Evolutionary conservation across 2,113 vertebrate genomes (phyloP).

Genomic region (Phalacrocorax brasilianus): DNA sequence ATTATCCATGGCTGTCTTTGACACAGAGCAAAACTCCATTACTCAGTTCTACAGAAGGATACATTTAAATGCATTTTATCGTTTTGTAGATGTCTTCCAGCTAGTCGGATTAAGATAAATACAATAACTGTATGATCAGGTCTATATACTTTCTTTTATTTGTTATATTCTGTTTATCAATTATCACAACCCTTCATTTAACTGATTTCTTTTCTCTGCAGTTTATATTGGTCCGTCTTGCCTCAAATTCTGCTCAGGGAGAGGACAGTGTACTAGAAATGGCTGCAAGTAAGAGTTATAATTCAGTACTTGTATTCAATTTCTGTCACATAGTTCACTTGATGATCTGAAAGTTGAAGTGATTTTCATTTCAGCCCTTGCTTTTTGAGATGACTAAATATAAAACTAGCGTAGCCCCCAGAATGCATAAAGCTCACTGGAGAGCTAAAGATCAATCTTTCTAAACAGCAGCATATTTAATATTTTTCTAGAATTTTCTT

Average conservation of each 20-base stretch:
- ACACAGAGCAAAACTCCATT: background rate
- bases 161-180: background rate
- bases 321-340: background rate
- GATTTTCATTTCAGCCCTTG: constrained; percentile 4
- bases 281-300: constrained; percentile 92
- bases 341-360: background rate
- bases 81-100: background rate
- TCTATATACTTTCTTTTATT: background rate
- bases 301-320: background rate
- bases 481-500: background rate
- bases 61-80: background rate
- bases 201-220: constrained; percentile 67
- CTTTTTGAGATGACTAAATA: constrained; percentile 14
- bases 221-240: constrained; percentile 97
- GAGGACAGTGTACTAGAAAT: constrained; percentile 93
- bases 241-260: constrained; percentile 94
- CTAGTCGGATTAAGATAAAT: background rate
- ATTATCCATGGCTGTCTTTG: background rate
- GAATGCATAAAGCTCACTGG: background rate
- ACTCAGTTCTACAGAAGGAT: background rate
- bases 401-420: background rate
- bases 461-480: constrained; percentile 1
- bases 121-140: background rate
- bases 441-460: constrained; percentile 19
- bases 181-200: background rate